Base-by-base conservation (phyloP, 2,888 invertebrate genomes). In the Aleiodes alternator region DNA sequence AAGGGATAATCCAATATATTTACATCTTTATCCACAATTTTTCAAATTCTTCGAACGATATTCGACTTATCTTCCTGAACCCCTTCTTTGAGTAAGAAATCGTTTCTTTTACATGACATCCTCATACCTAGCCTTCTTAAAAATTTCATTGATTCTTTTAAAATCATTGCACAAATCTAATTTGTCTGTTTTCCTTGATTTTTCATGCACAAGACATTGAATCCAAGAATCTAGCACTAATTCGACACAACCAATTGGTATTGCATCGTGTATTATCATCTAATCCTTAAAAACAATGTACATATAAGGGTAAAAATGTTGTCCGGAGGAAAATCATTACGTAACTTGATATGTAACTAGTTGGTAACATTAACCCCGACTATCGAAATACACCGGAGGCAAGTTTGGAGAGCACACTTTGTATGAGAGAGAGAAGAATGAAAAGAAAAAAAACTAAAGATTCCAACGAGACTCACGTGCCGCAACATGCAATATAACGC, bases 281-380 rank as follows among this genome's bases (percentile, higher is more conserved):
- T 53, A 14, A 53, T 53, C 16, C 9, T 53, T 53, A 8, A 6
- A 71, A 71, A 70, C 29, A 29, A 59, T 29, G 29, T 16, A 70
- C 66, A 31, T 75, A 66, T 70, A 64, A 75, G 70, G 75, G 51
- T 43, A 70, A 55, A 38, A 70, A 69, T 74, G 61, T 38, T n/a
- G 31, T 59, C 53, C 12, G 56, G 51, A 70, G 48, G 51, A 43
- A 61, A 57, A 38, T 55, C 43, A 71, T 71, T 71, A 68, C 48
- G 66, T 55, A 70, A 57, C 48, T 6, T 48, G 43, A 7, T n/a
- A 48, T 43, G 8, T 43, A 43, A 61, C 43, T 16, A 38, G n/a
- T 43, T 38, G 14, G 38, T 61, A 38, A 43, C 29, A 68, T 51
- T 68, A 50, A 50, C 31, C 48, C 16, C 66, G 6, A 2, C 12